Base-by-base conservation (phyloP, 2,888 invertebrate genomes). In the Mylabris sibirica region DNA sequence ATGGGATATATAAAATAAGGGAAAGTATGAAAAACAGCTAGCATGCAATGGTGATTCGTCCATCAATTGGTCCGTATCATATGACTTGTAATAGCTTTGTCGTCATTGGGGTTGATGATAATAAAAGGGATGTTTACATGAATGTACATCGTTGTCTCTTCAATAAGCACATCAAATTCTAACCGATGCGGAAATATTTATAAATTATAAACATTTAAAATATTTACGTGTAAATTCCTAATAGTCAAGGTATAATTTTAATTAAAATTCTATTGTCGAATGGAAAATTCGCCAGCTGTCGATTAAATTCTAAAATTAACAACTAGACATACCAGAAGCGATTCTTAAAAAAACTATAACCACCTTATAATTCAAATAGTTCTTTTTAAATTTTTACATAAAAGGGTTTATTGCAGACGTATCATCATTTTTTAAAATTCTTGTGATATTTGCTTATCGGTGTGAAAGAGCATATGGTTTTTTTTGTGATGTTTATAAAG, bases 61-160 rank as follows among this genome's bases (percentile, higher is more conserved):
- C 24, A 34, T 66, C 60, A 60, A 63, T 69, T 66, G 65, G 53
- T 59, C 49, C 49, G 62, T 59, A 69, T 69, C 63, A 63, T 66
- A 63, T 65, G 66, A 63, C 65, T 26, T 30, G 30, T 66, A 69
- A 69, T 69, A 69, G 66, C 66, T 49, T 66, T n/a, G 60, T 41
- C 66, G 44, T 20, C 24, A 26, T 24, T 24, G 63, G 44, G 53
- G 26, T 60, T 14, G 38, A 60, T 63, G 35, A 60, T 41, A 69
- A 63, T 53, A 69, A 30, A 30, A 53, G 44, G 59, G 60, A 41
- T 65, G 60, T 63, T 66, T 63, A 59, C n/a, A 30, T 30, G 49
- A 24, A 20, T 41, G 24, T 49, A 14, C 6, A 17, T 63, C 9
- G 26, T 63, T 59, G 11, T 14, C 30, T 59, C 5, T 44, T 35